Base-by-base conservation (phyloP, 2,113 vertebrate genomes). In the Clarias magur region DNA sequence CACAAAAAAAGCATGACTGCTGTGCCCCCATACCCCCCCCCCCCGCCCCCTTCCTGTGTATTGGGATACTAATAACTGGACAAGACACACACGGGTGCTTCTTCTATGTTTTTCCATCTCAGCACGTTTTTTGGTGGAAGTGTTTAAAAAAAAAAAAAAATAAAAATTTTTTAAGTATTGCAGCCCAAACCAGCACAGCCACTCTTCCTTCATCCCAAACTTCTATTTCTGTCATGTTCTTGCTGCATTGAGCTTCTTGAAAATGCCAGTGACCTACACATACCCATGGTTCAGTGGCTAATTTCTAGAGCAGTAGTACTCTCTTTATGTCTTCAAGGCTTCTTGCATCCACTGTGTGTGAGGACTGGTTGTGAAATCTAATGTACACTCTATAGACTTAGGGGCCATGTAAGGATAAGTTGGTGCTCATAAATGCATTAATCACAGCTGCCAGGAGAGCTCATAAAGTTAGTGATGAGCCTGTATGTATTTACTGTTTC, bases 1-100 rank as follows among this genome's bases (percentile, higher is more conserved):
- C 78, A 53, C n/a, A 60, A 87, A 83, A 98, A 98, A 97, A 97
- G 97, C 97, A 98, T 97, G 97, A 98, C 96, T 96, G 96, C 96
- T 95, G 95, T 96, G 95, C 95, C 94, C 96, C 89, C 91, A 91
- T 94, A 96, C 94, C 96, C 88, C 91, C 91, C 94, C 91, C 94
- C 96, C 95, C n/a, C n/a, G n/a, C 93, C 89, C 91, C 91, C 94
- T 91, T 94, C 96, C 95, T 93, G 96, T 95, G 96, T 95, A 93
- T 95, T 84, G 91, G 89, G 97, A 99, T 98, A 96, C 97, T 98
- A 98, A 99, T 98, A 96, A 93, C 89, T 81, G 89, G 92, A 91
- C 91, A 86, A 92, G 91, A 92, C 92, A 91, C 93, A 92, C 91
- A 92, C 91, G 91, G 48, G 13, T 89, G 90, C 93, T 92, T 94